phyloP scores from a whole-genome alignment of 2,888 invertebrate genomes.

The Orthonychiurus folsomi region DNA sequence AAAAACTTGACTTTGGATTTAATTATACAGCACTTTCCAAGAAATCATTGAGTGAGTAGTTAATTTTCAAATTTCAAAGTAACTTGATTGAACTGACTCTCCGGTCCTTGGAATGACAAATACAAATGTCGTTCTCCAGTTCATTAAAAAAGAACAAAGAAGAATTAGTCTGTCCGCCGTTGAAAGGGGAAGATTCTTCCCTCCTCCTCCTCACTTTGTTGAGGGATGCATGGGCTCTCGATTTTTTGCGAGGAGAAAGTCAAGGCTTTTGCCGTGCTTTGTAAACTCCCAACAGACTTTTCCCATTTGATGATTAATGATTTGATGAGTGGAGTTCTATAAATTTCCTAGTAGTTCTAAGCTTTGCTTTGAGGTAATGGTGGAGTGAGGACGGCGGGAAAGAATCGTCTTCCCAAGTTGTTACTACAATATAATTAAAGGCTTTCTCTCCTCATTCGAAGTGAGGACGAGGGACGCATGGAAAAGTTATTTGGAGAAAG shows the following conservation, averaged over 20 bases:
- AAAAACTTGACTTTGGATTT: neutral
- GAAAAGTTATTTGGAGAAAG: neutral
- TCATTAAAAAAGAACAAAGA: neutral
- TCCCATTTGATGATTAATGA: neutral
- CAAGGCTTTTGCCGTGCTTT: neutral
- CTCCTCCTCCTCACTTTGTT: neutral
- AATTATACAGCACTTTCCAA: neutral
- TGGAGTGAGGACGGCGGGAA: neutral
- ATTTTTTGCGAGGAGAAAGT: too few relatives aligned
- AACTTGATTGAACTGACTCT: too few relatives aligned
- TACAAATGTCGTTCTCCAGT: neutral
- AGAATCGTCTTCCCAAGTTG: neutral
- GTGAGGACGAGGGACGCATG: too few relatives aligned
- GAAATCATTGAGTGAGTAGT: too few relatives aligned
- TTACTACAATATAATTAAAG: conserved; percentile 1
- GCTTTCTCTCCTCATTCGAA: neutral
- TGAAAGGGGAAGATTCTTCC: neutral
- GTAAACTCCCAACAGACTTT: neutral
- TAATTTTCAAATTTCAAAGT: too few relatives aligned
- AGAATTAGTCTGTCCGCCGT: neutral
- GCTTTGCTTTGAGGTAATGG: neutral
- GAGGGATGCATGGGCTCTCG: neutral
- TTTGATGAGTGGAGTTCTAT: neutral
- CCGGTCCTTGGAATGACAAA: too few relatives aligned
- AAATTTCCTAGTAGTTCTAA: neutral